Evolutionary conservation across 2,113 vertebrate species (phyloP).

Genomic region (Coryphaenoides rupestris): DNA sequence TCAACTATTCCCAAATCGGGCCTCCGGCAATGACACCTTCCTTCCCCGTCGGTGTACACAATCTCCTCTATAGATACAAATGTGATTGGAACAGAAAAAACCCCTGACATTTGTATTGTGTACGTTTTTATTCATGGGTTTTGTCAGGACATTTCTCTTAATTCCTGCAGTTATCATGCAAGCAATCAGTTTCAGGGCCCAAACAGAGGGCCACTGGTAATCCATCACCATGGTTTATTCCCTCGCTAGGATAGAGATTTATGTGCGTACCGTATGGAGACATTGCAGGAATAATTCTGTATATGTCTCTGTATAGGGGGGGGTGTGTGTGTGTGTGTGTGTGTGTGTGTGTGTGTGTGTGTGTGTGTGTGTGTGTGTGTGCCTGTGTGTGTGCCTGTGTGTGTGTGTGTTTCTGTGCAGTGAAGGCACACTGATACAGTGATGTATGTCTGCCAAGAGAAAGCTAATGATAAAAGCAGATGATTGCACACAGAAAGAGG

Average conservation of each 20-base stretch:
- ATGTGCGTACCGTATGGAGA: slow-evolving; percentile 21
- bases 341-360: slow-evolving; percentile 9
- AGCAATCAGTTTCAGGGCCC: slow-evolving; percentile 6
- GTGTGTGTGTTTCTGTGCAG: slow-evolving; percentile 9
- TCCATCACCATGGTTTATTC: slow-evolving; percentile 23
- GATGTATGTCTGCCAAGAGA: slow-evolving; percentile 32
- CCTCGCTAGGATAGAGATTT: slow-evolving; percentile 28
- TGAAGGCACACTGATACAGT: slow-evolving; percentile 16
- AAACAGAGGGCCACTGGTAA: slow-evolving; percentile 8
- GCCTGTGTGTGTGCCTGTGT: slow-evolving; percentile 10
- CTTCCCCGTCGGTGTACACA: too few species aligned
- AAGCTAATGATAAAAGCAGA: slow-evolving; percentile 29
- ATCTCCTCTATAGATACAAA: too few species aligned
- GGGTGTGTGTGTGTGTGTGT: slow-evolving; percentile 11
- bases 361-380: slow-evolving; percentile 9
- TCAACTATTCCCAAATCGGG: too few species aligned
- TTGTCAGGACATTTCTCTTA: slow-evolving; percentile 9
- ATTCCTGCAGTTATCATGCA: slow-evolving; percentile 25
- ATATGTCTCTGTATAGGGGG: slow-evolving; percentile 25
- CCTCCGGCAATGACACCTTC: too few species aligned
- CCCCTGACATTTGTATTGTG: too few species aligned
- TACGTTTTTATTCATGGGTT: not conserved
- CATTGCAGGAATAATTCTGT: slow-evolving; percentile 27
- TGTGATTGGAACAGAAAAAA: too few species aligned
- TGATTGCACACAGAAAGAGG: slow-evolving; percentile 8